Conservation (phyloP, 2,888 invertebrate species). For the Drosophila anomalipes region DNA sequence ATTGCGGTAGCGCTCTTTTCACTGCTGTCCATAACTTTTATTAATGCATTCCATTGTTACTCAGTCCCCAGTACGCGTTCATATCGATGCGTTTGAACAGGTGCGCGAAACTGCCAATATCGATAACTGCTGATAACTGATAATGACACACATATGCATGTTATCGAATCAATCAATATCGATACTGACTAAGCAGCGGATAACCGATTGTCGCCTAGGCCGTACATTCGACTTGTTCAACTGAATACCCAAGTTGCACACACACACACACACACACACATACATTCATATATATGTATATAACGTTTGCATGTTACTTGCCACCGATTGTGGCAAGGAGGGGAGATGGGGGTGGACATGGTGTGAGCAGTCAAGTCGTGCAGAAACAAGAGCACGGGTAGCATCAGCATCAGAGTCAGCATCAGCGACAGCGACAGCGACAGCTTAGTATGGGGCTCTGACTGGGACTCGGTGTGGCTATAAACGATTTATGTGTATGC, state of each 20-base stretch:
- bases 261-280: constrained; percentile 3
- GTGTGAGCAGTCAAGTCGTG: constrained; percentile 71
- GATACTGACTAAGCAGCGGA: constrained; percentile 34
- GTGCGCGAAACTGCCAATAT: constrained; percentile 16
- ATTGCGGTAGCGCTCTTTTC: constrained; percentile 45
- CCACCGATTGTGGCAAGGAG: constrained; percentile 36
- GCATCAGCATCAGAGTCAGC: constrained; percentile 52
- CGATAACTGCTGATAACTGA: constrained; percentile 29
- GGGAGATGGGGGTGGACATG: constrained; percentile 15
- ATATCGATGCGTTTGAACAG: constrained; percentile 14
- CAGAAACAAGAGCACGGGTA: constrained; percentile 56
- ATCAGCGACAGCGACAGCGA: constrained; percentile 31
- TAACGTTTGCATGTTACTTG: constrained; percentile 63
- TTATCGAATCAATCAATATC: constrained; percentile 46
- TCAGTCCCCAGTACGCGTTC: neutral
- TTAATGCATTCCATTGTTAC: constrained; percentile 22
- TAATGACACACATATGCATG: constrained; percentile 12
- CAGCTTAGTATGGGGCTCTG: constrained; percentile 47
- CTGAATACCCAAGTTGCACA: constrained; percentile 40
- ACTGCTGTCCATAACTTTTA: constrained; percentile 58
- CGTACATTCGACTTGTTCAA: constrained; percentile 37
- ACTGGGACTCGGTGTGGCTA: constrained; percentile 67
- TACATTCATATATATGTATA: constrained; percentile 16
- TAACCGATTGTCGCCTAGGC: constrained; percentile 42
- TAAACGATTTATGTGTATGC: constrained; percentile 79